Base-by-base conservation (phyloP, 2,797 vertebrate species). In the Oryzias dopingdopingensis region DNA sequence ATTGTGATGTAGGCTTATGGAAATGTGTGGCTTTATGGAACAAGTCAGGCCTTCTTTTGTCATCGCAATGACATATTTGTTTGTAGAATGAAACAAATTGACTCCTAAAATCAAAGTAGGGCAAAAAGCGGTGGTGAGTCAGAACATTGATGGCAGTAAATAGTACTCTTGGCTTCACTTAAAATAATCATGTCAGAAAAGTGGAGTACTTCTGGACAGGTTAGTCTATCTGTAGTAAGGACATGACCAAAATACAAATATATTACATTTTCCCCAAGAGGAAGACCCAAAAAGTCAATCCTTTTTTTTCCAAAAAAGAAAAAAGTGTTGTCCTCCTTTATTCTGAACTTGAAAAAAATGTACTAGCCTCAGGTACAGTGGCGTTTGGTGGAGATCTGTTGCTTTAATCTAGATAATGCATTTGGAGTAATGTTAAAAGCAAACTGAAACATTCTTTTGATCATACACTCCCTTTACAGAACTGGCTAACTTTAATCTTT, bases 1-100 rank as follows among this genome's bases (percentile, higher is more conserved):
- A 37, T 37, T 37, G 32, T 37, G 32, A 37, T 37, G 32, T 37
- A 37, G 32, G 0, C 4, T 13, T 12, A 37, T 37, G 32, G 32
- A 37, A 37, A 12, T 37, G 32, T 37, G 3, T 37, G 10, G 10
- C 32, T 37, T 37, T 37, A 37, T 37, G 10, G 32, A 37, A 37
- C 32, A 37, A 37, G 32, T 47, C 64, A 56, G 61, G 49, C 57
- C 50, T 54, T 61, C 55, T 72, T 66, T 63, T 72, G 52, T 59
- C 45, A 17, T 40, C 4, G 45, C n/a, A 37, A 14, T 58, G 65
- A 71, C 63, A 72, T 61, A 49, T 65, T 70, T 56, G 60, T 42
- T 22, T 23, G 37, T 45, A 26, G 63, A 69, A 58, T 68, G 72
- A 49, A 68, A 60, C 58, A 71, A 80, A 80, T 62, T 72, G 54